Percentiles rank a stretch among this genome's conserved stretches.
These are phyloP conservation scores for Pandemis corylana DNA, from an alignment of 2,888 invertebrate species.

Conservation along the genomic window DNA sequence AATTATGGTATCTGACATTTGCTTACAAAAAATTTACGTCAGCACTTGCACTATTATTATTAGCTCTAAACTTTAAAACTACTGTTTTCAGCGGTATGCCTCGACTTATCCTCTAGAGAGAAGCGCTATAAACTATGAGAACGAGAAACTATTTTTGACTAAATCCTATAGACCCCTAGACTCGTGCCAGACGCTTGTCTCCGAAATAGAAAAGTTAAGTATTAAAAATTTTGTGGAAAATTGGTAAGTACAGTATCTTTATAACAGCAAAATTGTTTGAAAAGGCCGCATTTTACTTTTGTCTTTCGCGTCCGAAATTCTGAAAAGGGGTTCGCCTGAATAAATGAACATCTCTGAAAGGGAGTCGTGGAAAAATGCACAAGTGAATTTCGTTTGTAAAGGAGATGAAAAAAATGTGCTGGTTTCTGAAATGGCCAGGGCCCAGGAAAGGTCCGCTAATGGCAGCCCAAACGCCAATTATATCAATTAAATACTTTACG, in stretches of 20 bases:
- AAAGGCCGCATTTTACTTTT: slow-evolving; percentile 51
- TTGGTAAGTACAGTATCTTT: slow-evolving; percentile 22
- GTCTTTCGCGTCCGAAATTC: slow-evolving; percentile 60
- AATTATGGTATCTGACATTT: too few species aligned
- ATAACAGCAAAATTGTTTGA: slow-evolving; percentile 26
- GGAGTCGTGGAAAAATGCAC: slow-evolving; percentile 68
- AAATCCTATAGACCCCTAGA: slow-evolving; percentile 17
- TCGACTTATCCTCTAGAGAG: slow-evolving; percentile 5
- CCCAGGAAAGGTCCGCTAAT: slow-evolving; percentile 68
- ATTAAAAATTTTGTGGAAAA: not conserved
- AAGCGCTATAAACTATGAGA: slow-evolving; percentile 8
- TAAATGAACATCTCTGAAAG: slow-evolving; percentile 75
- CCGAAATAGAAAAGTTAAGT: slow-evolving; percentile 23
- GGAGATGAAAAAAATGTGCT: slow-evolving; percentile 66
- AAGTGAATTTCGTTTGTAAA: slow-evolving; percentile 65
- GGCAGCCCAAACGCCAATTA: slow-evolving; percentile 79
- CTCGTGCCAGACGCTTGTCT: slow-evolving; percentile 9
- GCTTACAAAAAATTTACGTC: not conserved
- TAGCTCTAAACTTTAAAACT: not conserved
- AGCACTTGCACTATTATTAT: not conserved
- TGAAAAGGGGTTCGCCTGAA: slow-evolving; percentile 70
- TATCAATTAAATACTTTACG: slow-evolving; percentile 80
- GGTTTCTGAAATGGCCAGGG: slow-evolving; percentile 64
- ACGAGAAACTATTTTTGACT: slow-evolving; percentile 21
- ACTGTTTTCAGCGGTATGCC: not conserved